Base-by-base conservation (phyloP, 2,113 vertebrate genomes). In the Pseudopodoces humilis region DNA sequence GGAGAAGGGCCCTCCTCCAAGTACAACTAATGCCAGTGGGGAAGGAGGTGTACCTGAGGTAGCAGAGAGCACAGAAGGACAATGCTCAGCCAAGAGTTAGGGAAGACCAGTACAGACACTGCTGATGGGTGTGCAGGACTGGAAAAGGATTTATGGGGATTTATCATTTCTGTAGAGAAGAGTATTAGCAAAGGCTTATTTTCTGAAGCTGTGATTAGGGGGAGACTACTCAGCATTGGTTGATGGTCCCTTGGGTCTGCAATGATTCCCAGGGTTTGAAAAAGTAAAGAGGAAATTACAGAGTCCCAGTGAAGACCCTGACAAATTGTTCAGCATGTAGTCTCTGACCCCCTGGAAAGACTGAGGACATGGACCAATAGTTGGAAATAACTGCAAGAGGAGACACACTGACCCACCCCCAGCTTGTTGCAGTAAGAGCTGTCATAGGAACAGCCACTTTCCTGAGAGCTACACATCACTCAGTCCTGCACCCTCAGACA, bases 201-300 rank as follows among this genome's bases (percentile, higher is more conserved):
- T 94, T 81, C 47, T 83, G 68, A 90, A 90, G 60, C 70, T 81
- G 24, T 95, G 87, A 80, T 95, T 94, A 90, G 33, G 74, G 24
- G 10, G 18, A 89, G 49, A 72, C 46, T 87, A 44, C 69, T 88
- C 15, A 13, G 43, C n/a, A 15, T n/a, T 1, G 1, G 7, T 21
- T 53, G 39, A 39, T 58, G 30, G 78, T 72, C 43, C 10, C 37
- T 72, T 74, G 39, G 28, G 49, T 43, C 30, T 72, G 55, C 63
- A 85, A 83, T 47, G 37, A 37, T 64, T 90, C 43, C 50, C 50
- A 41, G 46, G 6, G 20, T 65, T 63, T 92, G 70, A 80, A 93
- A 59, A 64, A 93, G 39, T 43, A 83, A 91, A 90, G 50, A 35
- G 17, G 41, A 69, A n/a, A 76, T 91, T 92, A 83, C 53, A 72